Evolutionary conservation across 2,113 vertebrate genomes (phyloP), one percentile per base, ranked within the genome.

Genomic region (Scomber colias): DNA sequence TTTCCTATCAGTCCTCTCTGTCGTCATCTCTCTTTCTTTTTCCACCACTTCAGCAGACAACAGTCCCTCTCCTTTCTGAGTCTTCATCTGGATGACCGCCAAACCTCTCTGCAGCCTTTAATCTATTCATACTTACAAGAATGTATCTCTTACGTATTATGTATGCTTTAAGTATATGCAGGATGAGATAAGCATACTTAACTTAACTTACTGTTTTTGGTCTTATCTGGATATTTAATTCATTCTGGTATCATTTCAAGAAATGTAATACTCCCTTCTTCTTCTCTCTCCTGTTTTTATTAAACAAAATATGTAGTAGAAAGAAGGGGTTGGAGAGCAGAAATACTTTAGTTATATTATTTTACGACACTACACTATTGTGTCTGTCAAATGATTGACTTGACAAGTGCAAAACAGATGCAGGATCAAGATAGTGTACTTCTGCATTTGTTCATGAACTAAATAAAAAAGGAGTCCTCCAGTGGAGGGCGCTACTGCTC

Each of bases 401-500:
- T 35, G 35, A 40, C 35, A 35, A n/a, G 14, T 50, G 16, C 16
- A 51, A 30, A 3, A 51, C 15, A 45, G 12, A 51, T 19, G 31
- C 19, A 65, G 40, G 2, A 24, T 13, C 8, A 19, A 30, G 27
- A 49, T n/a, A 0, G 4, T 19, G 45, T 24, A 55, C 45, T 11
- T 66, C 19, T 64, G 24, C 6, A 30, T 35, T 62, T 40, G 1
- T 8, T 31, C 30, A 65, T 16, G 24, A 3, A 44, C 27, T 5
- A 65, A 16, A 49, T 8, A 17, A 49, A 50, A 31, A 21, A 40
- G 50, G 60, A 0, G 50, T 72, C 74, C 53, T 86, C 92, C 92
- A 94, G 87, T 78, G 75, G 94, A 93, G 92, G 94, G 94, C 81
- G 90, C 91, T 90, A 68, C 81, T 85, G 80, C 45, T 57, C 78